A percentile compares a stretch with the other conserved stretches of the same genome.
Evolutionary conservation across 2,888 invertebrate genomes (phyloP).

Genomic region (Tuta absoluta): DNA sequence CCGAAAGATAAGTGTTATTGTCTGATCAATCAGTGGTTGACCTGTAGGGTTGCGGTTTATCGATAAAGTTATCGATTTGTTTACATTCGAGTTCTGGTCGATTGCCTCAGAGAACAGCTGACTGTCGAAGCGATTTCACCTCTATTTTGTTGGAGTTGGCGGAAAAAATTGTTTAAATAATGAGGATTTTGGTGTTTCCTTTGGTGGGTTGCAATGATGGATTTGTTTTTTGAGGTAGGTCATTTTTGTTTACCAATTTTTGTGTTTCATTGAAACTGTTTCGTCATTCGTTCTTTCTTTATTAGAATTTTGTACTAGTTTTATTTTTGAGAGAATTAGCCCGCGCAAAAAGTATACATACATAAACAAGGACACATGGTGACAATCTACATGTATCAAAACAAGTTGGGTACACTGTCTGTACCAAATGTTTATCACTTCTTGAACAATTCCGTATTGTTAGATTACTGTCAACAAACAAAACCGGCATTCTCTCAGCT

Average conservation of each 20-base stretch:
- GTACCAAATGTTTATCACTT: not conserved
- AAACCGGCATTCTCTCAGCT: not conserved
- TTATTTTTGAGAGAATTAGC: too few species aligned
- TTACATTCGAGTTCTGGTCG: constrained; percentile 12
- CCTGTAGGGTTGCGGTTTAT: constrained; percentile 27
- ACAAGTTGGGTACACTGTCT: not conserved
- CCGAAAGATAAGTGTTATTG: constrained; percentile 10
- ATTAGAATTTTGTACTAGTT: too few species aligned
- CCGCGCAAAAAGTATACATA: too few species aligned
- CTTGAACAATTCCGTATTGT: not conserved
- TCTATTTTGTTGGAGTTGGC: not conserved
- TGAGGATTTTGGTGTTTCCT: not conserved
- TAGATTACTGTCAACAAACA: not conserved
- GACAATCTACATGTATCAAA: too few species aligned
- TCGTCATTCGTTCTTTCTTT: too few species aligned
- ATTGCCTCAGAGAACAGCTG: constrained; percentile 16
- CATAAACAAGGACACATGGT: too few species aligned
- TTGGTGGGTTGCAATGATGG: constrained; percentile 26
- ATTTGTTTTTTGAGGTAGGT: constrained; percentile 37
- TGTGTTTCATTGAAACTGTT: constrained; percentile 21
- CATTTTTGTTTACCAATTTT: not conserved
- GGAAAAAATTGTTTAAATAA: not conserved
- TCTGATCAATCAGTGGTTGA: constrained; percentile 4
- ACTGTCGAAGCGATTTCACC: constrained; percentile 12
- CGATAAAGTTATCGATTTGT: constrained; percentile 60